Percentiles rank a stretch among this genome's conserved stretches.
Conservation (phyloP, 1,140 invertebrate genomes). For the Hylaeus volcanicus region DNA sequence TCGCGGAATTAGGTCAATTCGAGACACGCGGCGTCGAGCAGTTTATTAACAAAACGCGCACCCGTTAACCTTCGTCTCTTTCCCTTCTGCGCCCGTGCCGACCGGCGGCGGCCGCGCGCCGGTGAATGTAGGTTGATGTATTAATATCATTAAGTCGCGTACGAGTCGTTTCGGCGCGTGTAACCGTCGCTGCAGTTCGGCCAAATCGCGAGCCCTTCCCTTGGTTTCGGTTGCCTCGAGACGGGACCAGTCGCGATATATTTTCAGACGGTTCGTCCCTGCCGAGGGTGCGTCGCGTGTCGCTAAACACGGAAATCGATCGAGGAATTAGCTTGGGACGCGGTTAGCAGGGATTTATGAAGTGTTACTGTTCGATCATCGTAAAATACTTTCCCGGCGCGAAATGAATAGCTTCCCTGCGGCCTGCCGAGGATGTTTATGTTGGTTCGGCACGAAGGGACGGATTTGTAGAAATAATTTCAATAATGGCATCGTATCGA, state of each 20-base stretch:
- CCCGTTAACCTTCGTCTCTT: slow-evolving; percentile 54
- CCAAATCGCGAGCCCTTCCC: slow-evolving; percentile 33
- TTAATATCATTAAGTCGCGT: slow-evolving; percentile 47
- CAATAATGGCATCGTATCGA: background rate
- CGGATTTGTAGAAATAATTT: background rate
- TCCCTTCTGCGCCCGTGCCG: slow-evolving; percentile 11
- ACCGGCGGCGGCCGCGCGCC: background rate
- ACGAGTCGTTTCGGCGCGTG: slow-evolving; percentile 11
- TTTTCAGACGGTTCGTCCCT: slow-evolving; percentile 31
- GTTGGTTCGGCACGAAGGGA: too few species aligned
- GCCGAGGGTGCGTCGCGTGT: background rate
- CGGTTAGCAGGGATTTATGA: too few species aligned
- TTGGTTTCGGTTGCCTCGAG: background rate
- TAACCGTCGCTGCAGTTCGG: background rate
- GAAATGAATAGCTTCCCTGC: too few species aligned
- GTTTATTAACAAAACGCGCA: slow-evolving; percentile 64
- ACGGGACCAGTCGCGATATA: background rate
- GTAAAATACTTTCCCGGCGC: too few species aligned
- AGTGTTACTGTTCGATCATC: too few species aligned
- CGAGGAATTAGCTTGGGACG: background rate
- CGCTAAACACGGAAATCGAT: background rate
- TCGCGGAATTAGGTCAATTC: slow-evolving; percentile 67
- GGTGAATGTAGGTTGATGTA: slow-evolving; percentile 46
- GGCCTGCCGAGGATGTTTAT: background rate
- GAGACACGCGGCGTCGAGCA: slow-evolving; percentile 21